phyloP scores from a whole-genome alignment of 1,140 invertebrate genomes.

The Schlechtendalia chinensis region DNA sequence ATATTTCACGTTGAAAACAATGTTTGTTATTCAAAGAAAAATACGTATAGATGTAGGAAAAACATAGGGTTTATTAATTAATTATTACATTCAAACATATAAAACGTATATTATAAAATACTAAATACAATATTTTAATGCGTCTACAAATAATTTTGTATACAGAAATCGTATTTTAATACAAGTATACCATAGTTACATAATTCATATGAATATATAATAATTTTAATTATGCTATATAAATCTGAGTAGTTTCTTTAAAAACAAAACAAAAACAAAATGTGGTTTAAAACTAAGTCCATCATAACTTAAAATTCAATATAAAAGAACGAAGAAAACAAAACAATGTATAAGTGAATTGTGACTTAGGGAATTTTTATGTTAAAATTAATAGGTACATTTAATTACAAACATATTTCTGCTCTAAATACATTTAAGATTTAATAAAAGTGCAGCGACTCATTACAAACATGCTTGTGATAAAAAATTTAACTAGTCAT shows the following conservation, averaged over 20 bases:
- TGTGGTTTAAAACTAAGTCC: neutral
- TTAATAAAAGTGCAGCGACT: neutral
- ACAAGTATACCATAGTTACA: neutral
- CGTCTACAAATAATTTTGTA: constrained; percentile 1
- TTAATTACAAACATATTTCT: constrained; percentile 15
- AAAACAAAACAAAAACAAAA: neutral
- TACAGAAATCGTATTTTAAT: neutral
- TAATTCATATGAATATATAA: too few species aligned
- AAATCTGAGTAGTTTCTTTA: neutral
- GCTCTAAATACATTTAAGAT: neutral
- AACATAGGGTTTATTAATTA: neutral
- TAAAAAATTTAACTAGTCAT: neutral
- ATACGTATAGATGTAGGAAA: neutral
- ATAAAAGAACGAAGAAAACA: neutral
- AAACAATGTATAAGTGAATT: neutral
- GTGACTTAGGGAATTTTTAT: neutral
- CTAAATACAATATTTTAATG: constrained; percentile 3
- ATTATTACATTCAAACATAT: constrained; percentile 19
- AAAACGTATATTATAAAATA: constrained; percentile 1
- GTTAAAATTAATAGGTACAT: neutral
- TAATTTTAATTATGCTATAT: neutral
- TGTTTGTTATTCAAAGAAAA: neutral
- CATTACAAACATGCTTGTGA: neutral
- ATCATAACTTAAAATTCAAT: neutral
- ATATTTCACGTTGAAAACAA: neutral